Percentiles rank a stretch among this genome's conserved stretches.
Conservation (phyloP, 2,888 invertebrate genomes). For the Heliconius hortense region DNA sequence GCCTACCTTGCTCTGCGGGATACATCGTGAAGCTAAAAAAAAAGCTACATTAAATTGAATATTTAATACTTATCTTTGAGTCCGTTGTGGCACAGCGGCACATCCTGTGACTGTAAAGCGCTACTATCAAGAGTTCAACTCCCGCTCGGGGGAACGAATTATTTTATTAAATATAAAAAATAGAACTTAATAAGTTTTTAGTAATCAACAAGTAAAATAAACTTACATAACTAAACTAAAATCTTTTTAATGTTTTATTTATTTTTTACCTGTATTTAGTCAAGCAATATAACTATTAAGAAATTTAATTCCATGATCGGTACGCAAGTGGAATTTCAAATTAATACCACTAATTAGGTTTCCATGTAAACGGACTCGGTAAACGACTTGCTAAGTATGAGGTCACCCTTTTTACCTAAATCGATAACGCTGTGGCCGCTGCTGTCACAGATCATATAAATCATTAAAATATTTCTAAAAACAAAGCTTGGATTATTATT, state of each 20-base stretch:
- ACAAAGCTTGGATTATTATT: background rate
- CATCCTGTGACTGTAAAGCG: no score
- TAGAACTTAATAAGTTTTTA: no score
- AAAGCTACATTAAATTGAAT: no score
- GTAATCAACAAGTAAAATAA: no score
- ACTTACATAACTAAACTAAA: no score
- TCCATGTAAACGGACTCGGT: conserved; percentile 15
- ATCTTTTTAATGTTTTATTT: background rate
- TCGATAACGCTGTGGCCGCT: conserved; percentile 7
- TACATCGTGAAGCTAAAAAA: no score
- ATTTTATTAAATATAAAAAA: no score
- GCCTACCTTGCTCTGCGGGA: no score
- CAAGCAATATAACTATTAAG: background rate
- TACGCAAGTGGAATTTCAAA: background rate
- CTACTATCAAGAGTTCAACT: no score
- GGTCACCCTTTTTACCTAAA: conserved; percentile 10
- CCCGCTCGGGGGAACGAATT: no score
- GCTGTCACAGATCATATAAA: conserved; percentile 16
- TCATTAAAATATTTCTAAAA: background rate
- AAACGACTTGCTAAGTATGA: conserved; percentile 24
- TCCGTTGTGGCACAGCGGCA: no score
- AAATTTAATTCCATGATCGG: background rate
- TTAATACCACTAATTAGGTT: conserved; percentile 15
- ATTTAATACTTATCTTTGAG: no score
- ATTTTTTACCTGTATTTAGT: background rate